A percentile compares a stretch with the other conserved stretches of the same genome.
phyloP scores from a whole-genome alignment of 1,140 invertebrate genomes.

The Holotrichia oblita region DNA sequence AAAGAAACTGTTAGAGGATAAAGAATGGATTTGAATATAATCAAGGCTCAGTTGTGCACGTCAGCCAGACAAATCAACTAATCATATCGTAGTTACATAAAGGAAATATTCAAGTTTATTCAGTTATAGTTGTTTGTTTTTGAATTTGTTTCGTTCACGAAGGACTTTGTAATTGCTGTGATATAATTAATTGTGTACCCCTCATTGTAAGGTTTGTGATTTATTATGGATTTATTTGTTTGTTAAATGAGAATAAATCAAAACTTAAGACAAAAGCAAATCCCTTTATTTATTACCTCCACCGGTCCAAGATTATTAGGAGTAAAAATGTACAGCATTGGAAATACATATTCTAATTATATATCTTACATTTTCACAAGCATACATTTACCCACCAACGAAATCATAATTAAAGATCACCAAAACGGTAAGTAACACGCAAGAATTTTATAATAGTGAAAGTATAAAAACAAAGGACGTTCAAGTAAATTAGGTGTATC shows the following conservation, averaged over 20 bases:
- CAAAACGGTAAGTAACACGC: no score
- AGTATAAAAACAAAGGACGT: no score
- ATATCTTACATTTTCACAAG: no score
- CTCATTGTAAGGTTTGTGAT: constrained; percentile 33
- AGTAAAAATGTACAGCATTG: background rate
- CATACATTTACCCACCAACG: no score
- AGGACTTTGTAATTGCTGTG: constrained; percentile 39
- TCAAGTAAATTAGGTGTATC: no score
- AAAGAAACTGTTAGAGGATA: background rate
- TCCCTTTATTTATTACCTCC: background rate
- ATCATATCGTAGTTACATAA: constrained; percentile 37
- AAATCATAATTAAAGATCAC: no score
- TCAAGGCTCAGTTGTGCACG: background rate
- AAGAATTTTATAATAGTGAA: no score
- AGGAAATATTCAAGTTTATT: background rate
- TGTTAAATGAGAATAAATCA: constrained; percentile 33
- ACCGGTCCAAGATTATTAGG: background rate
- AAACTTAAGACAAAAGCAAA: background rate
- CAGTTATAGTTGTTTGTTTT: constrained; percentile 14
- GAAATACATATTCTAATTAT: no score
- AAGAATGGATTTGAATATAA: background rate
- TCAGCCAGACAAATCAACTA: constrained; percentile 37
- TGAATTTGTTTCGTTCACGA: background rate
- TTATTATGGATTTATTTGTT: constrained; percentile 30
- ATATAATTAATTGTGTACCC: constrained; percentile 37